Base-by-base conservation (phyloP, 2,888 invertebrate genomes). In the Megamerina dolium region DNA sequence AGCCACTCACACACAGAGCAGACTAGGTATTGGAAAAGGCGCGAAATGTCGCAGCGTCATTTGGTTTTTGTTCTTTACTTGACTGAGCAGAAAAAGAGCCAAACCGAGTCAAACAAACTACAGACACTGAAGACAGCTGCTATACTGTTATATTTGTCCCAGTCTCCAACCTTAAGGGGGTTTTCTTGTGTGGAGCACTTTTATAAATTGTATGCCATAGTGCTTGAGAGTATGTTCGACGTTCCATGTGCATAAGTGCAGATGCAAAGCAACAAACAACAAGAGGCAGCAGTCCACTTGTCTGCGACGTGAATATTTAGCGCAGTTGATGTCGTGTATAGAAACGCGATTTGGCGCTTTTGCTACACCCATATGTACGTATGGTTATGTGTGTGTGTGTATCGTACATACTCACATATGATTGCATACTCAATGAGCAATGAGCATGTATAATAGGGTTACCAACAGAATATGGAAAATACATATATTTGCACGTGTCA, bases 311-410 rank as follows among this genome's bases (percentile, higher is more conserved):
- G 51, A 36, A 32, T 10, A 37, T 29, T 21, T 16, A 38, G 31
- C 30, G 48, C 31, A 45, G 48, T 56, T 48, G 52, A 59, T 56
- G 52, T 51, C 54, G 56, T 52, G 41, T 46, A 47, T 47, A 50
- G 53, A 59, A 60, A 52, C 58, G 55, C 58, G 59, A 62, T 60
- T 64, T 59, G 60, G 51, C 55, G 59, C 59, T n/a, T n/a, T n/a
- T n/a, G n/a, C n/a, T n/a, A n/a, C n/a, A n/a, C n/a, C n/a, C n/a
- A n/a, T n/a, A n/a, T n/a, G n/a, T n/a, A n/a, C n/a, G n/a, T n/a
- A n/a, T n/a, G n/a, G n/a, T n/a, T n/a, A n/a, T n/a, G n/a, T n/a
- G n/a, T n/a, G n/a, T n/a, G n/a, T n/a, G n/a, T n/a, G n/a, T n/a
- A n/a, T n/a, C n/a, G n/a, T n/a, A n/a, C n/a, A n/a, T n/a, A n/a